Base-by-base conservation (phyloP, 1,140 invertebrate genomes). In the Paraescarpia echinospica region DNA sequence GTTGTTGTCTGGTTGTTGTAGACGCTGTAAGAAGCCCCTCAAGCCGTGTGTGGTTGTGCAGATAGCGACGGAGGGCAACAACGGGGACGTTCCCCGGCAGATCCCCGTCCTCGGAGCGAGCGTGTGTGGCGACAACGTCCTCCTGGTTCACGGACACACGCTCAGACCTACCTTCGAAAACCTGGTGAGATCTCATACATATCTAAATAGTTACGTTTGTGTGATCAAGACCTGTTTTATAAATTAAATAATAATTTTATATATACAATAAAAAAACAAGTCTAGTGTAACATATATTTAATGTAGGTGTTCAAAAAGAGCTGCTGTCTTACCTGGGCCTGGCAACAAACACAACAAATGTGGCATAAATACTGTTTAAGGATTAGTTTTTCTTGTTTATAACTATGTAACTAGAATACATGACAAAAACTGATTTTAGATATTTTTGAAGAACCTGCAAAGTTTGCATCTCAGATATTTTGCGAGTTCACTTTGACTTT, bases 141-240 rank as follows among this genome's bases (percentile, higher is more conserved):
- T 95, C 35, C 89, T 96, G 48, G 94, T 94, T 0, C 94, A 96
- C 94, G 95, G 95, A 89, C 94, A 94, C 91, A 94, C 94, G 92
- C 91, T 96, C 0, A 95, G 95, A 93, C 95, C 95, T 27, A 94
- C 93, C 33, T 95, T 96, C 93, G 95, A 96, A 93, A 95, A 94
- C 94, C 91, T 96, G 93, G 95, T 95, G 93, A 94, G 95, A 94
- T 51, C 33, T 93, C 41, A 41, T 22, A 92, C 1, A 27, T 91
- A n/a, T 91, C 35, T 91, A 92, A 35, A 2, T 77, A 31, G 12
- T 77, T 6, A 18, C 8, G 59, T 6, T 41, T 77, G 59, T 77
- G 14, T 77, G 59, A 77, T 31, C 0, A 77, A 18, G 22, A 27
- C 59, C 4, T 12, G 22, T 77, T 14, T 77, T 77, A 51, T 8